Evolutionary conservation across 2,888 invertebrate species (phyloP), one percentile per base, ranked within the genome.

Genomic region (Leucania comma): DNA sequence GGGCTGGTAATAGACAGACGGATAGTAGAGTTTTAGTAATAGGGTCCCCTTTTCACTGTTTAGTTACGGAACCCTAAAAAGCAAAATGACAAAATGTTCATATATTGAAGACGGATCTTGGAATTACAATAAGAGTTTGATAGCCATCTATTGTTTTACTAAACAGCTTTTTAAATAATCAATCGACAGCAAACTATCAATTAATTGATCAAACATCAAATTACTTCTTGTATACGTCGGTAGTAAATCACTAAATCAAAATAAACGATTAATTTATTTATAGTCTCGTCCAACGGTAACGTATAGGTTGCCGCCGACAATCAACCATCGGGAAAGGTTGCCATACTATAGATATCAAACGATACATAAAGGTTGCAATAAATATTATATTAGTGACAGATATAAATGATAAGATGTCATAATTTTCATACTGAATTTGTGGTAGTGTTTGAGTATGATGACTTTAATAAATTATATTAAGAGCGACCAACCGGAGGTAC

Each of bases 181-280:
- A 74, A 59, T 60, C 24, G 8, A 26, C 22, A 29, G 46, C 20
- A 46, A 75, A 70, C 48, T 58, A 62, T 42, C 35, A 32, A 75
- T 75, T 66, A 75, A 75, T 67, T 24, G 46, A n/a, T 51, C 22
- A 3, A 24, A 35, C 50, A 63, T 46, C 38, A 29, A 59, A 70
- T 67, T 51, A 54, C 65, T 76, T 56, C 54, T 57, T 1, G 10
- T 54, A 54, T 38, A 32, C 6, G 42, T 66, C 14, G n/a, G n/a
- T 48, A 67, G 42, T 77, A 75, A 75, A 77, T 77, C 64, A 57
- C 61, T 10, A 38, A n/a, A 35, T 57, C 38, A 53, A 77, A 76
- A 67, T 77, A 71, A 68, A 71, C 61, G 10, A 50, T 57, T 57
- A 26, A 42, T 64, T 64, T 58, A 68, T 68, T 58, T 71, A 64